phyloP scores from a whole-genome alignment of 2,888 invertebrate genomes.

The Heliconius ethilla region DNA sequence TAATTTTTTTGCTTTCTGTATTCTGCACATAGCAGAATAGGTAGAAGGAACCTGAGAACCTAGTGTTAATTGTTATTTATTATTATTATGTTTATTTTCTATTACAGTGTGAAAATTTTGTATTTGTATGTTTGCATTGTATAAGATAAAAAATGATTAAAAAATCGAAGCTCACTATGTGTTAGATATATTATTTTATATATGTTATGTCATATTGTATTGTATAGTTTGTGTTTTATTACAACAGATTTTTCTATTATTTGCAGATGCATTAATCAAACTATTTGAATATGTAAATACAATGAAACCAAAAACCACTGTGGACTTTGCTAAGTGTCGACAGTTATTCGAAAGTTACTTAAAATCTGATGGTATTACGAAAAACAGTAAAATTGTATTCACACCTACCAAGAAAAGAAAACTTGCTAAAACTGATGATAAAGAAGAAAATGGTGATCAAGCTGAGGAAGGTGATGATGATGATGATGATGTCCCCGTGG shows the following conservation, averaged over 20 bases:
- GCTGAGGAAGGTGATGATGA: slow-evolving; percentile 22
- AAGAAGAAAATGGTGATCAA: slow-evolving; percentile 18
- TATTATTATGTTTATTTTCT: too few species aligned
- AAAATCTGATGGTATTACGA: slow-evolving; percentile 81
- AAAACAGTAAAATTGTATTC: slow-evolving; percentile 83
- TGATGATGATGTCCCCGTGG: slow-evolving; percentile 35
- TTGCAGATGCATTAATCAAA: slow-evolving; percentile 83
- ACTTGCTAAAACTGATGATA: slow-evolving; percentile 40
- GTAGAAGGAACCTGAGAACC: neutral
- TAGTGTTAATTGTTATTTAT: neutral
- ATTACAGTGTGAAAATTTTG: too few species aligned
- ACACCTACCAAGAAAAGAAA: slow-evolving; percentile 57
- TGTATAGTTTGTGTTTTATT: too few species aligned
- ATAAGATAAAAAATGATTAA: too few species aligned
- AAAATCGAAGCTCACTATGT: too few species aligned
- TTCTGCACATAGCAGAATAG: neutral
- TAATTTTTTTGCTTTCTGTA: too few species aligned
- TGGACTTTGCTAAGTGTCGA: slow-evolving; percentile 88
- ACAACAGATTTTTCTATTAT: slow-evolving; percentile 32
- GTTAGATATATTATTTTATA: too few species aligned
- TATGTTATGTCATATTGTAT: too few species aligned
- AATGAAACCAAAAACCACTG: slow-evolving; percentile 86
- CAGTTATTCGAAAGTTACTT: slow-evolving; percentile 85
- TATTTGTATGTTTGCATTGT: too few species aligned
- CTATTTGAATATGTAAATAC: slow-evolving; percentile 86